Conservation (phyloP, 2,113 vertebrate genomes). For the Chascanopsetta lugubris region DNA sequence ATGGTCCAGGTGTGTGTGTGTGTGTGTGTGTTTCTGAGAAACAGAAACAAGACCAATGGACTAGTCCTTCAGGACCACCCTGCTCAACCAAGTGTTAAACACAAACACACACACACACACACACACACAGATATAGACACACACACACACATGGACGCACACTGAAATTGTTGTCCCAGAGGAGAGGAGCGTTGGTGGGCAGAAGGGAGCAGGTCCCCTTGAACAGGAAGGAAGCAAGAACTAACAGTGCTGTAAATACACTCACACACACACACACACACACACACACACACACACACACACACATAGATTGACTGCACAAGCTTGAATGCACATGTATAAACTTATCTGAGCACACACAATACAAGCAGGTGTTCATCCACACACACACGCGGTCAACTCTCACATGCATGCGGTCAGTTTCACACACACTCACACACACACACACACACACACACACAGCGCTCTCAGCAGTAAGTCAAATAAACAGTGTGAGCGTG, state of each 20-base stretch:
- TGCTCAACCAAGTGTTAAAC: constrained; percentile 75
- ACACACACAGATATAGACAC: too few species aligned
- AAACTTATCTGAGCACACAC: constrained; percentile 38
- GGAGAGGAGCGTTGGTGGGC: constrained; percentile 61
- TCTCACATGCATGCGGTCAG: constrained; percentile 1
- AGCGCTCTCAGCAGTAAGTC: constrained; percentile 61
- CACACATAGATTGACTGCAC: constrained; percentile 4
- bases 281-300: constrained; percentile 34
- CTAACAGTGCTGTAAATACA: constrained; percentile 65
- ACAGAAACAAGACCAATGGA: constrained; percentile 74
- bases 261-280: constrained; percentile 38
- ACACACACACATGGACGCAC: constrained; percentile 18
- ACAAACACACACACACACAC: constrained; percentile 19
- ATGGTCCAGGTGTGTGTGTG: constrained; percentile 70
- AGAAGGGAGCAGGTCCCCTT: constrained; percentile 56
- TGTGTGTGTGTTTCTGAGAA: constrained; percentile 71
- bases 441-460: constrained; percentile 34
- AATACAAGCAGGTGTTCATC: constrained; percentile 19
- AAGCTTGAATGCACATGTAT: constrained; percentile 55
- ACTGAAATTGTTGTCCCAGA: constrained; percentile 54
- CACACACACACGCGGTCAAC: constrained; percentile 12
- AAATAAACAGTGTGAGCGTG: constrained; percentile 74
- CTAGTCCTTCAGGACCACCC: constrained; percentile 65
- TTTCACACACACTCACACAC: constrained; percentile 1
- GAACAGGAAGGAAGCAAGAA: constrained; percentile 78